phyloP scores from a whole-genome alignment of 1,140 invertebrate genomes.

The Chlorops oryzae region DNA sequence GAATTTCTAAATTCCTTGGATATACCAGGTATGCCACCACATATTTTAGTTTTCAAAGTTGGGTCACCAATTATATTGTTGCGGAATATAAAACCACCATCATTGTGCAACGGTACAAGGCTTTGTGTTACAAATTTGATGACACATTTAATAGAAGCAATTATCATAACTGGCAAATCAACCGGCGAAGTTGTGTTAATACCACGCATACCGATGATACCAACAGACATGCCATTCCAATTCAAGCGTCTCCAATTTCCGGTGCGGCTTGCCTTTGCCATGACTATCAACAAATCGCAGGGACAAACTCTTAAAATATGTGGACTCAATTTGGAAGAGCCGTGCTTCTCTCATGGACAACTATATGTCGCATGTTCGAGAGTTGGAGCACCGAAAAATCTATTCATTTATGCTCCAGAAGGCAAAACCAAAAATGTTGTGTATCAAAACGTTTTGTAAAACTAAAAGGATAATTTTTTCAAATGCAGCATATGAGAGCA shows the following conservation, averaged over 20 bases:
- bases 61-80: slow-evolving; percentile 46
- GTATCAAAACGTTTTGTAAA: slow-evolving; percentile 17
- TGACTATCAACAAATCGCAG: slow-evolving; percentile 56
- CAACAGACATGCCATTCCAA: slow-evolving; percentile 18
- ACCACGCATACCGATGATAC: slow-evolving; percentile 39
- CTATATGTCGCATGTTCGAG: slow-evolving; percentile 50
- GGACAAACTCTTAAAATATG: slow-evolving; percentile 47
- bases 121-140: slow-evolving; percentile 44
- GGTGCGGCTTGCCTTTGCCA: slow-evolving; percentile 49
- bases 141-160: slow-evolving; percentile 42
- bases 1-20: slow-evolving; percentile 49
- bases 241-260: slow-evolving; percentile 49
- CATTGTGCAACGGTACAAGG: slow-evolving; percentile 49
- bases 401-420: slow-evolving; percentile 39
- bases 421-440: slow-evolving; percentile 41
- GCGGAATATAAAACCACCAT: slow-evolving; percentile 44
- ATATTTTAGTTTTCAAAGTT: slow-evolving; percentile 46
- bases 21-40: slow-evolving; percentile 42
- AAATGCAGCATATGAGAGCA: no score
- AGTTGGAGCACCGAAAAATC: slow-evolving; percentile 44
- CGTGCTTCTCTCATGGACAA: slow-evolving; percentile 48
- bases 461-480: no score
- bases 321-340: slow-evolving; percentile 38
- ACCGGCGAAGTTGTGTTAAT: slow-evolving; percentile 45
- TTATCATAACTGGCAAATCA: slow-evolving; percentile 39